phyloP scores from a whole-genome alignment of 2,113 vertebrate species.

The Ursus arctos region DNA sequence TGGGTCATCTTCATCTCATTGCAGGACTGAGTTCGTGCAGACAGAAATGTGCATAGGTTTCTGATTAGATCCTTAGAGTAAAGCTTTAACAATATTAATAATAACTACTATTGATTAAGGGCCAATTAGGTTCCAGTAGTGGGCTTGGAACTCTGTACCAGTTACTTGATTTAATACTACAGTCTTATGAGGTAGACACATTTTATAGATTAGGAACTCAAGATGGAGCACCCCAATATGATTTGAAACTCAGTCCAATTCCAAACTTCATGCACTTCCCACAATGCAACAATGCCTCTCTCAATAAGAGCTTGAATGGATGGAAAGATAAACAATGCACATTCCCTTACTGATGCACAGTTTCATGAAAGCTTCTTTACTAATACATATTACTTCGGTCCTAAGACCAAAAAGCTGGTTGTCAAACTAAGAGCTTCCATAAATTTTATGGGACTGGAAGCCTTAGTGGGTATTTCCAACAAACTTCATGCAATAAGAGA shows the following conservation, averaged over 20 bases:
- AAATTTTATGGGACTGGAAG: not conserved
- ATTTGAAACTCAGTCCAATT: not conserved
- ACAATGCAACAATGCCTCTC: not conserved
- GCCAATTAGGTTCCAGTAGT: not conserved
- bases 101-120: not conserved
- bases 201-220: conserved; percentile 12
- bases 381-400: not conserved
- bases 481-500: not conserved
- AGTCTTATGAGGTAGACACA: not conserved
- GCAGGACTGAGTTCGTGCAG: not conserved
- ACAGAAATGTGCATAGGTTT: not conserved
- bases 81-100: not conserved
- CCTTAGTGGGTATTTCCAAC: not conserved
- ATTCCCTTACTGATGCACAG: not conserved
- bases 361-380: not conserved
- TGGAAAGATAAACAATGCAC: not conserved
- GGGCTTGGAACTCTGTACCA: not conserved
- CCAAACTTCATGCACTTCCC: not conserved
- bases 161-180: not conserved
- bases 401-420: not conserved
- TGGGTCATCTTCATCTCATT: not conserved
- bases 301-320: not conserved
- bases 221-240: not conserved
- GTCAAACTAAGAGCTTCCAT: not conserved
- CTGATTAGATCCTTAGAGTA: not conserved